Conservation (phyloP, 2,797 vertebrate species). For the Salarias fasciatus region DNA sequence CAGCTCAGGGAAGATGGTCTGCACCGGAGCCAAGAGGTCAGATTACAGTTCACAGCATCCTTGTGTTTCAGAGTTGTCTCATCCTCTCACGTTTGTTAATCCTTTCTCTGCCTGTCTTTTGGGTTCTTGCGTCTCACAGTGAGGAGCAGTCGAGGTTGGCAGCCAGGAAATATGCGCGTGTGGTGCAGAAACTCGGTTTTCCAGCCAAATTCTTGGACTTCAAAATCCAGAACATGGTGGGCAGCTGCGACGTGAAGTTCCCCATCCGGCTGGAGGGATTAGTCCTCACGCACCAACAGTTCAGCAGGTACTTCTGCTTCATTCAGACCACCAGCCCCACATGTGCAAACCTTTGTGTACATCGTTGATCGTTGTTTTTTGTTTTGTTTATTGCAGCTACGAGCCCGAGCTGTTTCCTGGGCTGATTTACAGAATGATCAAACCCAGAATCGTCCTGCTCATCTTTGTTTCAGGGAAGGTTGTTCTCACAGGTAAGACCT, state of each 20-base stretch:
- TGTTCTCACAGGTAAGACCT: conserved; percentile 93
- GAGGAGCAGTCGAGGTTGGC: conserved; percentile 98
- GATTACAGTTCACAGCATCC: conserved; percentile 16
- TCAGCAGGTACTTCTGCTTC: conserved; percentile 89
- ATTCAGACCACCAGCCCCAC: background rate
- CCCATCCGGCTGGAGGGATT: conserved; percentile 96
- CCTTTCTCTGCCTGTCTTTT: no score
- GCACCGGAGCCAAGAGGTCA: conserved; percentile 98
- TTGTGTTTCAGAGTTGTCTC: no score
- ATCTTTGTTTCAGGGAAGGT: conserved; percentile 99
- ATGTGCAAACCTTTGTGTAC: no score
- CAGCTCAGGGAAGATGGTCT: conserved; percentile 99
- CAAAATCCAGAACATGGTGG: conserved; percentile 99
- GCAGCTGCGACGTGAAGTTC: conserved; percentile 99
- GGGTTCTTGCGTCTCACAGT: conserved; percentile 79
- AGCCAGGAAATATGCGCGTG: conserved; percentile 97
- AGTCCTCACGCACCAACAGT: conserved; percentile 98
- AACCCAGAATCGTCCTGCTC: conserved; percentile 98
- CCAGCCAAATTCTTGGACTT: conserved; percentile 99
- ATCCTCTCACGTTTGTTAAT: no score
- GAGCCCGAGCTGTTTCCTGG: conserved; percentile 98
- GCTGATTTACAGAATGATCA: conserved; percentile 99
- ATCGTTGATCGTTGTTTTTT: background rate
- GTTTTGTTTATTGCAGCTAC: conserved; percentile 85
- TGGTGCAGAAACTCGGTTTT: conserved; percentile 98